phyloP scores from a whole-genome alignment of 2,888 invertebrate species.

The Cryptosula pallasiana region DNA sequence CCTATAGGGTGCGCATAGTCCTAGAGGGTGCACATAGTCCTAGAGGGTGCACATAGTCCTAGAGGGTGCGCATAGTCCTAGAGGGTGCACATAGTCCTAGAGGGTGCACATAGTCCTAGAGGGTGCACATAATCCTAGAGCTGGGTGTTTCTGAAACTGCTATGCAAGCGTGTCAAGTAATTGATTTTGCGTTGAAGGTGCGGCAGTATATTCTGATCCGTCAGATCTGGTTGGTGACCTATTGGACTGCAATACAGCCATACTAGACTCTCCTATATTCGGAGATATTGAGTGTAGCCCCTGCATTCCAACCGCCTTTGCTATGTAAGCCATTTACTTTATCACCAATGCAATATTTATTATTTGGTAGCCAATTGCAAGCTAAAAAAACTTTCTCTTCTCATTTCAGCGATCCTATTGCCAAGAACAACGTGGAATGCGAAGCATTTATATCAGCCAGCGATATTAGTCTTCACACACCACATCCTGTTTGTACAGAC shows the following conservation, averaged over 20 bases:
- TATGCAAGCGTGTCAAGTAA: background rate
- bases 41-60: no score
- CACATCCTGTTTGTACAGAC: background rate
- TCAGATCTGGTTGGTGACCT: slow-evolving; percentile 5
- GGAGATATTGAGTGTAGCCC: background rate
- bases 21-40: no score
- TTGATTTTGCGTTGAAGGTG: background rate
- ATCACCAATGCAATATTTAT: no score
- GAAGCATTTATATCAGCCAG: background rate
- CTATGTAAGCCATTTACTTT: background rate
- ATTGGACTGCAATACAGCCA: background rate
- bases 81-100: no score
- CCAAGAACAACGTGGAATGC: background rate
- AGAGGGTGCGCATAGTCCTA: no score
- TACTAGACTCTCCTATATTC: background rate
- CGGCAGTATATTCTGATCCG: slow-evolving; percentile 2
- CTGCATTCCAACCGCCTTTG: background rate
- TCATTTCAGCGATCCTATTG: background rate
- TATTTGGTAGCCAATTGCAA: background rate
- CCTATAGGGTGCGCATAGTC: no score
- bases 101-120: no score
- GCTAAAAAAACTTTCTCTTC: background rate
- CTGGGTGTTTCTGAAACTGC: no score
- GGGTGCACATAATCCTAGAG: no score
- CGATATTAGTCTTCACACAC: background rate